Evolutionary conservation across 1,140 invertebrate genomes (phyloP).

Genomic region (Bombus difficillimus): DNA sequence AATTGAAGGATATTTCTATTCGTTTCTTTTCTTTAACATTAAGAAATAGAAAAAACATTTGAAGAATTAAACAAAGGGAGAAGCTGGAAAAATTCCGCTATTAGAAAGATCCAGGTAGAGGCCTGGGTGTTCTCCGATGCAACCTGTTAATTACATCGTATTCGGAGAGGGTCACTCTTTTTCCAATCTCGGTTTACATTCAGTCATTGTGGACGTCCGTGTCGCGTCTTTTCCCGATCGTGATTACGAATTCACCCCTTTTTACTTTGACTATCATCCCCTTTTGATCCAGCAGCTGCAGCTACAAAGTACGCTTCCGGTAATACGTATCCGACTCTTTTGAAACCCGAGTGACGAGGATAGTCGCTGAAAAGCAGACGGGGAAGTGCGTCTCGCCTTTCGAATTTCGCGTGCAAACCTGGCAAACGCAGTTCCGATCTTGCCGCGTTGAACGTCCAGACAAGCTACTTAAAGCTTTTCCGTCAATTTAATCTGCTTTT

Average conservation of each 20-base stretch:
- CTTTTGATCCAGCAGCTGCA: slow-evolving; percentile 50
- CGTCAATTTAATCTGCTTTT: background rate
- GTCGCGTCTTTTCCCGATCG: background rate
- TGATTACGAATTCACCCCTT: slow-evolving; percentile 52
- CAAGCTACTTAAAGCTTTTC: slow-evolving; percentile 20
- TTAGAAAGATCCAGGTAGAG: background rate
- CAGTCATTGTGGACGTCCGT: background rate
- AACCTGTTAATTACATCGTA: background rate
- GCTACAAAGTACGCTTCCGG: slow-evolving; percentile 14
- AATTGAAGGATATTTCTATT: too few species aligned
- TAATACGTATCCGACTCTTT: slow-evolving; percentile 50
- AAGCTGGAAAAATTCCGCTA: background rate
- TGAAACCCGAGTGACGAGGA: slow-evolving; percentile 15
- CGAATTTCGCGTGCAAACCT: slow-evolving; percentile 12
- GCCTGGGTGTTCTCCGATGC: background rate
- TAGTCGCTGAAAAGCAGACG: background rate
- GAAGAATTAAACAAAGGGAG: too few species aligned
- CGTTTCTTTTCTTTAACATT: too few species aligned
- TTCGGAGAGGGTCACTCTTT: background rate
- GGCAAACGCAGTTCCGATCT: slow-evolving; percentile 28
- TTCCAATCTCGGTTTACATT: background rate
- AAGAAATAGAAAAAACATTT: too few species aligned
- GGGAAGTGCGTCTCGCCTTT: background rate
- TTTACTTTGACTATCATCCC: slow-evolving; percentile 47
- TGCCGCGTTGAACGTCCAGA: background rate